Evolutionary conservation across 1,140 invertebrate genomes (phyloP).

Genomic region (Drosophila ercepeae): DNA sequence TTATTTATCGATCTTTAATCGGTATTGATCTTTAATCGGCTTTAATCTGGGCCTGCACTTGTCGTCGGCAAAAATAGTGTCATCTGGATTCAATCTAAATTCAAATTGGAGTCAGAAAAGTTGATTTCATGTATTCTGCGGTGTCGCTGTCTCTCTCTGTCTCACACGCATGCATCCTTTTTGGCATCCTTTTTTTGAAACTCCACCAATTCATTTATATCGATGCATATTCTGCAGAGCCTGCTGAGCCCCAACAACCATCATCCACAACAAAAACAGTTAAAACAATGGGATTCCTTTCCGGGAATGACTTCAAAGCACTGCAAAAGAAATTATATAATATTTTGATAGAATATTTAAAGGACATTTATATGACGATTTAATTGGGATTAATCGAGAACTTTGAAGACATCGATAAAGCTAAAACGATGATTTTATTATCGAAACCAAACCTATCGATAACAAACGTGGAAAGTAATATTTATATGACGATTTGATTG

Average conservation of each 20-base stretch:
- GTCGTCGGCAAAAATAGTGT: background rate
- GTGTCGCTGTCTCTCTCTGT: background rate
- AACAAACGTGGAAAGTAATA: no score
- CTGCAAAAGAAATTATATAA: constrained; percentile 8
- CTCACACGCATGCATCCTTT: constrained; percentile 5
- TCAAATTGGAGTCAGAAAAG: constrained; percentile 16
- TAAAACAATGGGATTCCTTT: constrained; percentile 40
- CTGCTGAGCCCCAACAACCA: constrained; percentile 25
- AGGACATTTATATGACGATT: no score
- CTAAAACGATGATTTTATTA: no score
- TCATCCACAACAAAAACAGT: constrained; percentile 24
- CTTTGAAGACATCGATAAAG: no score
- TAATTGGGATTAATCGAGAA: no score
- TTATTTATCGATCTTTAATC: background rate
- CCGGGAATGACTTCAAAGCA: constrained; percentile 10
- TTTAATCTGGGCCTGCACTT: background rate
- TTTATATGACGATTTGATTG: no score
- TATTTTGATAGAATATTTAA: no score
- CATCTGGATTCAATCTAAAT: constrained; percentile 25
- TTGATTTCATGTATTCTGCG: constrained; percentile 10
- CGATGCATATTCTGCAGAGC: constrained; percentile 48
- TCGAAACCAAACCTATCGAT: no score
- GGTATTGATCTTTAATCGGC: background rate
- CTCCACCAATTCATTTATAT: constrained; percentile 49
- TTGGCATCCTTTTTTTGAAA: background rate